Percentiles rank a stretch among this genome's conserved stretches.
Conservation (phyloP, 2,888 invertebrate species). For the Apoda limacodes region DNA sequence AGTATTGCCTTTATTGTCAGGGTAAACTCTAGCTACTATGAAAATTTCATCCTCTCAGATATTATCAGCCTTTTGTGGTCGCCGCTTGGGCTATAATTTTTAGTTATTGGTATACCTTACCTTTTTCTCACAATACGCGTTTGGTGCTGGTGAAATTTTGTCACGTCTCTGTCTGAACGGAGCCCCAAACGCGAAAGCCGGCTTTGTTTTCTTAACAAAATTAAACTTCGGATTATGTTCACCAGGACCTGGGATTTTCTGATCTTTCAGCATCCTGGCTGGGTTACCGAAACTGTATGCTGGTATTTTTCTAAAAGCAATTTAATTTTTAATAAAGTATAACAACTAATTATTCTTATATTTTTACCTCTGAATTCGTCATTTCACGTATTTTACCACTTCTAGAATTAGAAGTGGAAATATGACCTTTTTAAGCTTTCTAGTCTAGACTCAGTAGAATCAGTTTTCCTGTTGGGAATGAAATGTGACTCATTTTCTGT, state of each 20-base stretch:
- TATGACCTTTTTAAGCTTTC: too few relatives aligned
- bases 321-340: too few relatives aligned
- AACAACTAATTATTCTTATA: too few relatives aligned
- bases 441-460: too few relatives aligned
- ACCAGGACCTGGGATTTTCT: conserved; percentile 38
- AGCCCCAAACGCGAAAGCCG: conserved; percentile 39
- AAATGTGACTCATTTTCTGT: too few relatives aligned
- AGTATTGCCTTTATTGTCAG: conserved; percentile 2
- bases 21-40: conserved; percentile 1
- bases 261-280: conserved; percentile 14
- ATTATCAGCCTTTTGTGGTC: background rate
- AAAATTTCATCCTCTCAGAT: too few relatives aligned
- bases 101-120: conserved; percentile 22
- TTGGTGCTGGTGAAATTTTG: conserved; percentile 34
- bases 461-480: too few relatives aligned
- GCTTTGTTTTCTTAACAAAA: conserved; percentile 32
- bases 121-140: conserved; percentile 51
- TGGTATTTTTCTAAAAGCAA: conserved; percentile 31
- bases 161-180: conserved; percentile 22
- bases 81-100: background rate
- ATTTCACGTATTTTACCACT: too few relatives aligned
- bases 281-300: conserved; percentile 32
- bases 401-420: too few relatives aligned
- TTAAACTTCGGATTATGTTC: conserved; percentile 41
- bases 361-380: too few relatives aligned